phyloP scores from a whole-genome alignment of 2,888 invertebrate species.

The Priocnemis perturbator region DNA sequence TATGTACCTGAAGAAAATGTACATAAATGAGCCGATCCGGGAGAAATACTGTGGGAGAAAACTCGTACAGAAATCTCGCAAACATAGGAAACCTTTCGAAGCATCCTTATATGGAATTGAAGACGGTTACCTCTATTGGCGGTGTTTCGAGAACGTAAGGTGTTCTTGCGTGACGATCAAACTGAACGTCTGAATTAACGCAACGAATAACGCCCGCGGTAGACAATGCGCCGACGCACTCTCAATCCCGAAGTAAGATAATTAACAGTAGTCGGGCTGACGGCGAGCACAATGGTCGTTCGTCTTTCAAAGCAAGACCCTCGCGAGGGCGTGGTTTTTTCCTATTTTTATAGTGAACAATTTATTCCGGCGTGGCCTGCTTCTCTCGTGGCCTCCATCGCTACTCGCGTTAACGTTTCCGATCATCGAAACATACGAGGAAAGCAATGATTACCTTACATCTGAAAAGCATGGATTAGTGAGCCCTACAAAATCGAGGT shows the following conservation, averaged over 20 bases:
- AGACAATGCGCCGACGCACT: constrained; percentile 35
- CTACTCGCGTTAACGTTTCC: constrained; percentile 17
- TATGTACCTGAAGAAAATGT: too few species aligned
- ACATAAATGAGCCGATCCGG: too few species aligned
- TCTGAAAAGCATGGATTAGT: too few species aligned
- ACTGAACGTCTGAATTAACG: constrained; percentile 42
- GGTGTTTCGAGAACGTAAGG: too few species aligned
- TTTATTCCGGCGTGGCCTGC: constrained; percentile 33
- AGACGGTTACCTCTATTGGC: too few species aligned
- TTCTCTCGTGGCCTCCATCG: constrained; percentile 14
- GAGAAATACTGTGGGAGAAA: too few species aligned
- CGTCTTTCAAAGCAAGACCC: constrained; percentile 50
- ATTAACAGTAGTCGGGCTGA: constrained; percentile 59
- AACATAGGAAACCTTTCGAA: too few species aligned
- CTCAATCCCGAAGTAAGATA: constrained; percentile 40
- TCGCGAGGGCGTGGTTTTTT: constrained; percentile 52
- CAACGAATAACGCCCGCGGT: constrained; percentile 37
- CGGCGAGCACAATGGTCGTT: constrained; percentile 53
- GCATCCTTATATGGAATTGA: too few species aligned
- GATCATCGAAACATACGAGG: too few species aligned
- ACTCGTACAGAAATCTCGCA: too few species aligned
- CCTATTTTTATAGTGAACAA: constrained; percentile 54
- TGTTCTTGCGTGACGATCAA: constrained; percentile 27
- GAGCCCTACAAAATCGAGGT: too few species aligned
- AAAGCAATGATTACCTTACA: too few species aligned